A percentile compares a stretch with the other conserved stretches of the same genome.
Evolutionary conservation across 2,797 vertebrate genomes (phyloP).

Genomic region (Pangasius macronema): DNA sequence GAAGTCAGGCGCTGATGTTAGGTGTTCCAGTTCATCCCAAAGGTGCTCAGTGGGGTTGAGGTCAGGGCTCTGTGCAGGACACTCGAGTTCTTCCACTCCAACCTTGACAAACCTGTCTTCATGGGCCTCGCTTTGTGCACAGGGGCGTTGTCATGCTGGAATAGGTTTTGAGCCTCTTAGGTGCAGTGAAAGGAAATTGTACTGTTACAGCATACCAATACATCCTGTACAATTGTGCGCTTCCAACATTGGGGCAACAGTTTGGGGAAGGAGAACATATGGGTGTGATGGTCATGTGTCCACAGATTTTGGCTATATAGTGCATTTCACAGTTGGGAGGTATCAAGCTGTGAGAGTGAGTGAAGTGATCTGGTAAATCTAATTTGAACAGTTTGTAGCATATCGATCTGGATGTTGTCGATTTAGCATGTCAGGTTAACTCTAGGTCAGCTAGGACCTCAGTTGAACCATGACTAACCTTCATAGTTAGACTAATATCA

Average conservation of each 20-base stretch:
- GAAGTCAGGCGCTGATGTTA: not conserved
- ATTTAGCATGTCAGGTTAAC: not conserved
- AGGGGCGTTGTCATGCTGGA: not conserved
- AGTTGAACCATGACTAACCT: not conserved
- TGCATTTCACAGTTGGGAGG: not conserved
- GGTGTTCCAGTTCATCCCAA: not conserved
- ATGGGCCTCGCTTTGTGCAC: not conserved
- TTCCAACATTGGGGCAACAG: not conserved
- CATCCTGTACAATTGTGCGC: not conserved
- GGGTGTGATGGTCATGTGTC: not conserved
- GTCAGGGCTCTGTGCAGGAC: not conserved
- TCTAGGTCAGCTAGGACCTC: not conserved
- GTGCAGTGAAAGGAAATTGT: not conserved
- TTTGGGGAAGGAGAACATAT: not conserved
- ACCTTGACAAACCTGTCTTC: not conserved
- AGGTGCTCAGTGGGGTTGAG: not conserved
- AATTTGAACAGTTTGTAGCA: not conserved
- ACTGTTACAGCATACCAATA: not conserved
- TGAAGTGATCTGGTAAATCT: not conserved
- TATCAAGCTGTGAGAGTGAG: too few species aligned
- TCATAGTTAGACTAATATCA: slow-evolving; percentile 20
- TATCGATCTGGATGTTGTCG: not conserved
- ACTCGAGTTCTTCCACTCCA: not conserved
- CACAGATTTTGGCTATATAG: not conserved
- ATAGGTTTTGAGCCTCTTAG: not conserved